Base-by-base conservation (phyloP, 53 echinoderm and acorn worm species). In the Zoroaster sp. region DNA sequence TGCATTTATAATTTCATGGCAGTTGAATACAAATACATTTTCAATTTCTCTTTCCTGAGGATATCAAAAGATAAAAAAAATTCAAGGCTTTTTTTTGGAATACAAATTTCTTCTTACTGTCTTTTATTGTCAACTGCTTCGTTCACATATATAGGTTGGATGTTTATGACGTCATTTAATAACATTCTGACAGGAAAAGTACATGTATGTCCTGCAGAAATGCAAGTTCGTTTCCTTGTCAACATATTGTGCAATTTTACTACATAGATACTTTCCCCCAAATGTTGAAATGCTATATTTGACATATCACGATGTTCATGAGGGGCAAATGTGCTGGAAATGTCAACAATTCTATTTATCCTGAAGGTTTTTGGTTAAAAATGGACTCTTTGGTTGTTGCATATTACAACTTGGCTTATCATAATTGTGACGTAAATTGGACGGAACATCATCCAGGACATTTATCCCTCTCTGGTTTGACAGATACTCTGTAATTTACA, bases 81-180 rank as follows among this genome's bases (percentile, higher is more conserved):
- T 71, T 85, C 85, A 85, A 85, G 85, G 85, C 85, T 20, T 70
- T 68, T 70, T 83, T 17, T 33, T 31, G 37, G 85, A 85, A 85
- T 85, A 85, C 85, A 85, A 85, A 72, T 32, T 42, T 68, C 40
- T 49, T 85, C 85, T 85, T 85, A 85, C 85, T 85, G 85, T 85
- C 85, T 85, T 83, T 71, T 85, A 71, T 71, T 81, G 15, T 85
- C 85, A 85, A 85, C 71, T 85, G 68, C 31, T 46, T 23, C 21
- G 49, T 36, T 47, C 49, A 71, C 20, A 7, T 4, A 7, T 82
- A 12, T 35, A 41, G 30, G 39, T 20, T 37, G 54, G 35, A 78
- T 37, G 9, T 18, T 55, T n/a, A 40, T 17, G 18, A 78, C 63
- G n/a, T 39, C 47, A 33, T 45, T 47, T 13, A 35, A 59, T 25